Base-by-base conservation (phyloP, 2,888 invertebrate genomes). In the Leptinotarsa juncta region DNA sequence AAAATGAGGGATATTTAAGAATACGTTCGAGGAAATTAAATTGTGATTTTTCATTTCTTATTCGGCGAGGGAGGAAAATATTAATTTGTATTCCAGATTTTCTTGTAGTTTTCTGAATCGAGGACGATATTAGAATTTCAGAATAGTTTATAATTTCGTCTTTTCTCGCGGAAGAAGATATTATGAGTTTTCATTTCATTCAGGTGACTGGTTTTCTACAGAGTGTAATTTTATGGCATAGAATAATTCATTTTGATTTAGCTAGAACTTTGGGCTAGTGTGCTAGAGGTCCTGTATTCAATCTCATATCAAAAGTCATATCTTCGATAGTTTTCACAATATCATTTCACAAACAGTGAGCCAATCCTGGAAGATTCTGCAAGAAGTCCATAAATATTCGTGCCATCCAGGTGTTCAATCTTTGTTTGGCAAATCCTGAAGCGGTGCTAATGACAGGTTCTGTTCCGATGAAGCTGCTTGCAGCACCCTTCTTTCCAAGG, bases 1-100 rank as follows among this genome's bases (percentile, higher is more conserved):
- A 85, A 85, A 85, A 85, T 84, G 84, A 84, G 80, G 77, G 83
- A 83, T 82, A 84, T 84, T 84, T 84, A 84, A 84, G 83, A 84
- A 83, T 83, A 79, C 82, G 79, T 81, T 72, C 78, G 77, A 80
- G 83, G 82, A 84, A 83, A 84, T 83, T 83, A 83, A 83, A 82
- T 81, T 77, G 81, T 81, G 83, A 84, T 84, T 84, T 84, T 84
- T 84, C 83, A 83, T 76, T 77, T 78, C 77, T 77, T 77, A 75
- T 77, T 75, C 74, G 74, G 62, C 18, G 62, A 77, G 57, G 74
- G 71, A 72, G 71, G 72, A 72, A 74, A 74, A 75, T 77, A 77
- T 78, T 74, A 78, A 77, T 77, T 78, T 77, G 70, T 68, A 77
- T 75, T 72, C 73, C 42, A 67, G 68, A 71, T 75, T 75, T 70